phyloP scores from a whole-genome alignment of 2,113 vertebrate genomes.

The Chlamydotis undulata region DNA sequence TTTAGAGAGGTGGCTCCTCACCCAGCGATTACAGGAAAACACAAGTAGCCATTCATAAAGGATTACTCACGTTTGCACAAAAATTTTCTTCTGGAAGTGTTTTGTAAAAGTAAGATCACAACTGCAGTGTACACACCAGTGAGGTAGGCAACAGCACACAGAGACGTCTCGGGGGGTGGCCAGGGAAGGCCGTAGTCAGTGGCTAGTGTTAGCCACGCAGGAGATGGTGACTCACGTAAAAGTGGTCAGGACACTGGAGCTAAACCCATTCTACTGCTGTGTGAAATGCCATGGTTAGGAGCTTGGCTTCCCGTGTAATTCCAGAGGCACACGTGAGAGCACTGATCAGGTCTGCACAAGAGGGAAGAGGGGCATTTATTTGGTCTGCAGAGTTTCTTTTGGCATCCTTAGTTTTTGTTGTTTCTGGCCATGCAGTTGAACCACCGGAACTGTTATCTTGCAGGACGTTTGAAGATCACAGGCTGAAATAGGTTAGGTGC shows the following conservation, averaged over 20 bases:
- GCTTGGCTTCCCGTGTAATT: not conserved
- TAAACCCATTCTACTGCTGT: accelerated
- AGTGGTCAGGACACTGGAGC: not conserved
- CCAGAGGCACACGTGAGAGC: not conserved
- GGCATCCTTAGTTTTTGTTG: not conserved
- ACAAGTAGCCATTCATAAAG: accelerated
- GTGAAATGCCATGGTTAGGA: not conserved
- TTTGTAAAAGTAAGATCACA: not conserved
- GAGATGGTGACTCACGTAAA: not conserved
- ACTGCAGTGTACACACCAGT: accelerated
- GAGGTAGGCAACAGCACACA: not conserved
- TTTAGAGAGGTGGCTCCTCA: not conserved
- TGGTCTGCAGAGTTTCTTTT: not conserved
- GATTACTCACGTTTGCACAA: not conserved
- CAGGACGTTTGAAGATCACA: not conserved
- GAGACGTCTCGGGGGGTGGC: not conserved
- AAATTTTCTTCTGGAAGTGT: not conserved
- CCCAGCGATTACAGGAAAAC: not conserved
- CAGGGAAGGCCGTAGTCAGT: not conserved
- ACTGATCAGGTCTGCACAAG: too few relatives aligned
- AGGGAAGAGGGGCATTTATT: not conserved
- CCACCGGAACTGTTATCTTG: not conserved
- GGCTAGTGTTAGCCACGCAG: not conserved
- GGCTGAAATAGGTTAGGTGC: not conserved
- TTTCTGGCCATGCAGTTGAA: not conserved